phyloP scores from a whole-genome alignment of 2,888 invertebrate species.

The Polydrusus cervinus region DNA sequence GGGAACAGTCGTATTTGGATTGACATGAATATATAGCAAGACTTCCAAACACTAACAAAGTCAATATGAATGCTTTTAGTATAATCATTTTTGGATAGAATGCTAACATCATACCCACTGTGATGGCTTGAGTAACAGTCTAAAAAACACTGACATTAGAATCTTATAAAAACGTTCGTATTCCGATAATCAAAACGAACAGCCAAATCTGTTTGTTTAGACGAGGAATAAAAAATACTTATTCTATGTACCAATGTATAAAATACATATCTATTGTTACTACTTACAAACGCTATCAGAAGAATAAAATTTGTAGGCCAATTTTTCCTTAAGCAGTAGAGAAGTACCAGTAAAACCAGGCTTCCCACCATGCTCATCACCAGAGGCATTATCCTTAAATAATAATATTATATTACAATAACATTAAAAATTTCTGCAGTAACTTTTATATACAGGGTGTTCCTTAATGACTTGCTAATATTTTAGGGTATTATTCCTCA shows the following conservation, averaged over 20 bases:
- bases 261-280: too few species aligned
- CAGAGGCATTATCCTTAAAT: background rate
- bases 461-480: too few species aligned
- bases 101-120: background rate
- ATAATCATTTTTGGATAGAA: slow-evolving; percentile 1
- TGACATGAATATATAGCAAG: background rate
- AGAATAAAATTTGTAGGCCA: background rate
- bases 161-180: too few species aligned
- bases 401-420: background rate
- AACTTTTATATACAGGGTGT: too few species aligned
- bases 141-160: too few species aligned
- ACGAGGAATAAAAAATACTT: too few species aligned
- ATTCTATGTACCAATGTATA: too few species aligned
- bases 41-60: background rate
- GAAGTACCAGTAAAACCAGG: background rate
- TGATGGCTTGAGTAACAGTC: background rate
- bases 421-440: background rate
- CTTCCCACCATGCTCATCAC: background rate
- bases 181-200: too few species aligned
- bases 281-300: background rate
- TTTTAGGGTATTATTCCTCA: too few species aligned
- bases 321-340: background rate
- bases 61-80: background rate
- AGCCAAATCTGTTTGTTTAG: too few species aligned
- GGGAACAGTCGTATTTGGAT: background rate